Conservation (phyloP, 1,140 invertebrate species). For the Aphaenogaster ashmeadi region DNA sequence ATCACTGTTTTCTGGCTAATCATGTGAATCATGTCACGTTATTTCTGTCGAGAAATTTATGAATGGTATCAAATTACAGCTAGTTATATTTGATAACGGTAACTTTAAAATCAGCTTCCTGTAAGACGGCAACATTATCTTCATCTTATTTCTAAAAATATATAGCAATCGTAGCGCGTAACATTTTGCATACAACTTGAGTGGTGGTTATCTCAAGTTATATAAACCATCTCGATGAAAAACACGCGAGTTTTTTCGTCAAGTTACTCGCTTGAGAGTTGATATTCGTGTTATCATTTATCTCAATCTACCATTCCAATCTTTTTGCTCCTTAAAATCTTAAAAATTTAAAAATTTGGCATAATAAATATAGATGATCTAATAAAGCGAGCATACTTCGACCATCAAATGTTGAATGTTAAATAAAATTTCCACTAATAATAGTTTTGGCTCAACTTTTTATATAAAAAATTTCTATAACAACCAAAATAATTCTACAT, state of each 20-base stretch:
- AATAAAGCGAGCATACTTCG: background rate
- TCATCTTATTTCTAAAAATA: background rate
- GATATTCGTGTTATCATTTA: background rate
- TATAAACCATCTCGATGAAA: conserved; percentile 13
- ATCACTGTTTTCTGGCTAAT: background rate
- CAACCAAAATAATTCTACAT: background rate
- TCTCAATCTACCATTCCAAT: background rate
- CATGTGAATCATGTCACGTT: conserved; percentile 7
- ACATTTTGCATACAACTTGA: conserved; percentile 13
- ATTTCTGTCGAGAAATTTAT: background rate
- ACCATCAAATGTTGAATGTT: background rate
- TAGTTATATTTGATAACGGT: conserved; percentile 14
- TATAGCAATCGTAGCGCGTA: background rate
- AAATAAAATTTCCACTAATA: background rate
- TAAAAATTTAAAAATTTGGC: background rate
- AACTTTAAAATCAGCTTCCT: background rate
- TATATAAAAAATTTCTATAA: background rate
- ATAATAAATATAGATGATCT: background rate
- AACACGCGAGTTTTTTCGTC: conserved; percentile 8
- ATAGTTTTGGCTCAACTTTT: background rate
- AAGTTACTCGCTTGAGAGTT: background rate
- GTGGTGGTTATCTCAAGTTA: conserved; percentile 22
- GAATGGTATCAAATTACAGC: background rate
- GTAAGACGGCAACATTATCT: background rate
- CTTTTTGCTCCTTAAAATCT: background rate